Base-by-base conservation (phyloP, 2,888 invertebrate species). In the Gonocerus acuteangulatus region DNA sequence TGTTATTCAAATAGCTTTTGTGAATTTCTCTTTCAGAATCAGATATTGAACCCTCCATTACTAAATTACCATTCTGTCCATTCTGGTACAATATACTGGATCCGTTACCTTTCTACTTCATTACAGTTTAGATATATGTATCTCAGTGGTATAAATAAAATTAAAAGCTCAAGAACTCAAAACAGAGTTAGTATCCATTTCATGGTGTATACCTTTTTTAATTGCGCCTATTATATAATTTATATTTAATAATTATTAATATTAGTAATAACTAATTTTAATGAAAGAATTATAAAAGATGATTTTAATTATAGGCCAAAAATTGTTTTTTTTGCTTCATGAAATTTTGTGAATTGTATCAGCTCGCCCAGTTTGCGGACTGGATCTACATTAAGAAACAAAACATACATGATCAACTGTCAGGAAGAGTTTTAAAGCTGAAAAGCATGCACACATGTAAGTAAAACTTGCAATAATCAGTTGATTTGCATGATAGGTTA, bases 21-120 rank as follows among this genome's bases (percentile, higher is more conserved):
- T n/a, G n/a, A n/a, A n/a, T n/a, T n/a, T n/a, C n/a, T n/a, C 3
- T 52, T 52, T 52, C 39, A 52, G 52, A 52, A 52, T 39, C 34
- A 39, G 21, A 21, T 52, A 9, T 18, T 22, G 7, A 1, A 11
- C 36, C n/a, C n/a, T 21, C 19, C 39, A n/a, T 18, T 15, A n/a
- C n/a, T 34, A 13, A 21, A 3, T 39, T 56, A 22, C 15, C 23
- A 27, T 18, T 42, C 45, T 7, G 27, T n/a, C 2, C 16, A 44
- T 6, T 16, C 56, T 11, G 56, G 27, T n/a, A 56, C n/a, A 7
- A 56, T 45, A 23, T 11, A 56, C 42, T 56, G 45, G 16, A 56
- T 56, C 23, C 11, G 56, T 23, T 11, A 56, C 13, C 27, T 56
- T 22, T 22, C 2, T 11, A 23, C 22, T 34, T 27, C 23, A 13